Percentiles rank a stretch among this genome's conserved stretches.
phyloP scores from a whole-genome alignment of 2,113 vertebrate genomes.

The Passer domesticus region DNA sequence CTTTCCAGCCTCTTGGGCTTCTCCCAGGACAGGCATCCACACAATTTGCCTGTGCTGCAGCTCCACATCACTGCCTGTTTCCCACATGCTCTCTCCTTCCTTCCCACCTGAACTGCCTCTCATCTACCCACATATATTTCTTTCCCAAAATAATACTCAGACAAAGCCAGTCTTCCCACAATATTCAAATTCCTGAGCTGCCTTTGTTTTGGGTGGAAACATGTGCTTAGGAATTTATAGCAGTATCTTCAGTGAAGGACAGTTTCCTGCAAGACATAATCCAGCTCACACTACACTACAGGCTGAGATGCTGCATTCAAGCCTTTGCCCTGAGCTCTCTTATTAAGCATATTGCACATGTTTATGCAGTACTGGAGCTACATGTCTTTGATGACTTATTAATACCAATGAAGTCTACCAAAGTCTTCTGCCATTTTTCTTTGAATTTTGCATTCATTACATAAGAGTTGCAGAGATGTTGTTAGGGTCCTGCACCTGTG shows the following conservation, averaged over 20 bases:
- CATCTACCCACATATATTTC: not conserved
- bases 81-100: not conserved
- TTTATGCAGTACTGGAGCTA: not conserved
- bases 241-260: not conserved
- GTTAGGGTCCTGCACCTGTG: not conserved
- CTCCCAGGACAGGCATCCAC: not conserved
- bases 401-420: not conserved
- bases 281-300: not conserved
- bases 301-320: not conserved
- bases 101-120: slow-evolving; percentile 33
- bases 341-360: not conserved
- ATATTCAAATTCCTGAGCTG: slow-evolving; percentile 9
- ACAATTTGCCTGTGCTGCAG: not conserved
- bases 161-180: slow-evolving; percentile 26
- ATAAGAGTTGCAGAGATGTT: not conserved
- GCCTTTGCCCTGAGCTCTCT: not conserved
- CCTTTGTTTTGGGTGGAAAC: slow-evolving; percentile 25
- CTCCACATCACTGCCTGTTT: not conserved
- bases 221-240: not conserved
- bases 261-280: not conserved
- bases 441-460: not conserved
- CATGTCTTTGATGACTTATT: not conserved
- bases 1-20: not conserved
- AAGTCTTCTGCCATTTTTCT: not conserved
- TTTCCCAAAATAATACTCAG: slow-evolving; percentile 34